Conservation (phyloP, 2,113 vertebrate species). For the Cygnus buccinator region DNA sequence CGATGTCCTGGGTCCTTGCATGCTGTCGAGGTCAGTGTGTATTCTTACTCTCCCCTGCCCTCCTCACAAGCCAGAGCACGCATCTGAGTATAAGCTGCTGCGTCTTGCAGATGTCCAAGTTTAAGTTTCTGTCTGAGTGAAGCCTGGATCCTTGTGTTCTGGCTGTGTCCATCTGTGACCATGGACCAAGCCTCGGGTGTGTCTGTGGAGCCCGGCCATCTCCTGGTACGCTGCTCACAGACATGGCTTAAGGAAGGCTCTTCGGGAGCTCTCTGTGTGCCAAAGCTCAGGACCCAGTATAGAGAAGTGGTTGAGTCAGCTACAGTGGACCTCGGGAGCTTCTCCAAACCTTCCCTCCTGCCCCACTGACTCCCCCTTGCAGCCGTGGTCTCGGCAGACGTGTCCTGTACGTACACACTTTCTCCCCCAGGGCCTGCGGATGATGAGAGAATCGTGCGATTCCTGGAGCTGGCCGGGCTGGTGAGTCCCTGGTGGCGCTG, state of each 20-base stretch:
- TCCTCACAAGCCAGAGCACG: background rate
- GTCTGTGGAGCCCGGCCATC: background rate
- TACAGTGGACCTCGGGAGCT: background rate
- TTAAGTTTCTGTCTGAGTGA: background rate
- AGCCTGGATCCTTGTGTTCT: background rate
- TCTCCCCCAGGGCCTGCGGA: slow-evolving; percentile 84
- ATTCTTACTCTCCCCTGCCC: background rate
- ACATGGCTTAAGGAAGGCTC: background rate
- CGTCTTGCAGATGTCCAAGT: background rate
- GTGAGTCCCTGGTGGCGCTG: slow-evolving; percentile 75
- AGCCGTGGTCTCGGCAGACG: background rate
- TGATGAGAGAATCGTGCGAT: slow-evolving; percentile 89
- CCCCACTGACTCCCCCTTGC: background rate
- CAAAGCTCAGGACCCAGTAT: background rate
- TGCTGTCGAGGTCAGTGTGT: background rate
- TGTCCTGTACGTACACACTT: background rate
- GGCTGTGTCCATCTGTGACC: background rate
- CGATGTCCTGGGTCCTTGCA: background rate
- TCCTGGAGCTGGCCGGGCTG: slow-evolving; percentile 90
- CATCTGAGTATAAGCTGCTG: background rate
- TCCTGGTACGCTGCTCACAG: background rate
- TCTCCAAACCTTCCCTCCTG: background rate
- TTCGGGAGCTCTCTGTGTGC: background rate
- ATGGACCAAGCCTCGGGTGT: background rate
- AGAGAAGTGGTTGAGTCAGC: background rate